Evolutionary conservation across 2,797 vertebrate species (phyloP).

Genomic region (Melanotaenia parkinsoni): DNA sequence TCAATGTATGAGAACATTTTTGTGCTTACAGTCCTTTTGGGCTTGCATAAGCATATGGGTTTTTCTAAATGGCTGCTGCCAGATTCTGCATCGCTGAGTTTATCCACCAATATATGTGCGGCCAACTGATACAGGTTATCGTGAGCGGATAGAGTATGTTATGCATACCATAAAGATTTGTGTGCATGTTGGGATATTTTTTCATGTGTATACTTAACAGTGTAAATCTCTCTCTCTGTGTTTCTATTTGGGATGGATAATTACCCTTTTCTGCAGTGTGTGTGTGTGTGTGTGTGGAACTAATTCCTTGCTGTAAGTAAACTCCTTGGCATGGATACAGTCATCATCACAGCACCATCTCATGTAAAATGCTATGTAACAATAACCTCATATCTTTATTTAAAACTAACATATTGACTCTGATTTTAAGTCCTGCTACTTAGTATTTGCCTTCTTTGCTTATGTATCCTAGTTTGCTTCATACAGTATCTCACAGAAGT

Average conservation of each 20-base stretch:
- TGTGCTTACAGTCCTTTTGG: slow-evolving; percentile 29
- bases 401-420: slow-evolving; percentile 8
- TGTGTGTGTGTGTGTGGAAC: slow-evolving; percentile 46
- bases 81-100: slow-evolving; percentile 35
- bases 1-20: slow-evolving; percentile 25
- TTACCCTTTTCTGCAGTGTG: slow-evolving; percentile 63
- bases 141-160: slow-evolving; percentile 12
- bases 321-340: slow-evolving; percentile 68
- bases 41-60: slow-evolving; percentile 33
- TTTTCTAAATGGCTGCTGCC: slow-evolving; percentile 22
- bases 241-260: slow-evolving; percentile 49
- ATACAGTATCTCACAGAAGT: no score
- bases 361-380: slow-evolving; percentile 23
- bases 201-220: slow-evolving; percentile 13
- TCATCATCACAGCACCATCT: slow-evolving; percentile 36
- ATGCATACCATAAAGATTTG: slow-evolving; percentile 1
- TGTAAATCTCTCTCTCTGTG: slow-evolving; percentile 32
- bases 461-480: no score
- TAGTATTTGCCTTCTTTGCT: no score
- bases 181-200: slow-evolving; percentile 2
- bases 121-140: slow-evolving; percentile 6
- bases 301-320: slow-evolving; percentile 63
- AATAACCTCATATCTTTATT: slow-evolving; percentile 23
- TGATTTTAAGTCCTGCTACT: no score
- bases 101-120: slow-evolving; percentile 34